Percentiles rank a stretch among this genome's conserved stretches.
These are phyloP conservation scores for Bergia puertoricense DNA, from an alignment of 92 coral and sea anemone genomes.

Conservation along the genomic window DNA sequence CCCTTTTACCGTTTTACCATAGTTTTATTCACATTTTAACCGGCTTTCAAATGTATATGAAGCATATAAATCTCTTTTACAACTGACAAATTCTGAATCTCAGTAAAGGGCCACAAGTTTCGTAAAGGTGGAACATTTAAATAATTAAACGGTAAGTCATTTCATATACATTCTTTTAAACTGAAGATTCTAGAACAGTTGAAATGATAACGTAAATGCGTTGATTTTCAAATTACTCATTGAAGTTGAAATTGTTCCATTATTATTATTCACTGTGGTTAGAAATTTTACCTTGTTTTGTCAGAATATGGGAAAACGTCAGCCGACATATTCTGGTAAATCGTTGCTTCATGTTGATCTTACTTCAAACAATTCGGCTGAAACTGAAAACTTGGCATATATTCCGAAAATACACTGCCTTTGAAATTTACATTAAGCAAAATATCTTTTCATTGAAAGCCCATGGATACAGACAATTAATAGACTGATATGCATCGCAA, in stretches of 20 bases:
- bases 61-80: no score
- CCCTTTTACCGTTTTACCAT: no score
- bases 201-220: neutral
- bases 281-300: neutral
- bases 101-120: no score
- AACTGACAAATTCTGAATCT: no score
- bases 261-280: neutral
- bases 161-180: neutral
- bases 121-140: no score
- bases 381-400: neutral
- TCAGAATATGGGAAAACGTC: conserved; percentile 1
- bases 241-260: neutral
- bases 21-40: no score
- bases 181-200: neutral
- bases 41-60: no score
- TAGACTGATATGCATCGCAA: neutral
- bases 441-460: neutral
- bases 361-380: neutral
- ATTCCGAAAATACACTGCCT: neutral
- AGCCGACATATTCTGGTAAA: neutral
- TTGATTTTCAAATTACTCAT: neutral
- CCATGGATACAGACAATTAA: conserved; percentile 8
- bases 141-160: neutral
- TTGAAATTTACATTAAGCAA: neutral
- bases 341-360: neutral